Evolutionary conservation across 2,797 vertebrate species (phyloP), one percentile per base, ranked within the genome.

Genomic region (Propithecus deckenii): DNA sequence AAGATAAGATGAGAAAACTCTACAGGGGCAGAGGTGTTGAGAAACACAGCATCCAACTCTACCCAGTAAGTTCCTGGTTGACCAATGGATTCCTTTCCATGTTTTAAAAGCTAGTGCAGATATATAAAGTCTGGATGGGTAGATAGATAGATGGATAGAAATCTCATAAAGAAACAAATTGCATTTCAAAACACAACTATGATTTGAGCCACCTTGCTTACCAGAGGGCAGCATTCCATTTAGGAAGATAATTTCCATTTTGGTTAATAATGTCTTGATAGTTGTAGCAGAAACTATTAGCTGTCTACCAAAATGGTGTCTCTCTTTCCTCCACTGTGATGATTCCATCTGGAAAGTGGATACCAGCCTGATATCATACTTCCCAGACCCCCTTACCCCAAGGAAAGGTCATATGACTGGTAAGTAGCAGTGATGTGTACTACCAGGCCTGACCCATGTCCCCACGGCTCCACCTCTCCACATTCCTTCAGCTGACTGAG

Each of bases 241-340:
- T 87, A 91, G 28, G 23, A 95, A 96, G 76, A 59, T 59, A 32
- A 43, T 88, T 72, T 83, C 43, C 48, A 74, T 57, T 79, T 87
- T 71, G 32, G 23, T 38, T 35, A 8, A n/a, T 63, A 61, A 43
- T 28, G 20, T 76, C 38, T 87, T 71, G n/a, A 38, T 8, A 65
- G 22, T 59, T 74, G 4, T 11, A 83, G 41, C 72, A 48, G 30
- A 85, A n/a, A 41, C 0, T 2, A 52, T 76, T 43, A 46, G 55
- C 30, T 92, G 4, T 75, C 55, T 41, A 22, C 17, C 25, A 35
- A 76, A 71, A 74, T 23, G 3, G 41, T 3, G 11, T 75, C 55
- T 75, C 22, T 12, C 28, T 78, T 93, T 86, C n/a, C 20, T 95
- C 41, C 35, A 67, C 50, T 52, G 2, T 30, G 30, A 57, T 38